Conservation (phyloP, 1,140 invertebrate genomes). For the Muscidifurax raptorellus region DNA sequence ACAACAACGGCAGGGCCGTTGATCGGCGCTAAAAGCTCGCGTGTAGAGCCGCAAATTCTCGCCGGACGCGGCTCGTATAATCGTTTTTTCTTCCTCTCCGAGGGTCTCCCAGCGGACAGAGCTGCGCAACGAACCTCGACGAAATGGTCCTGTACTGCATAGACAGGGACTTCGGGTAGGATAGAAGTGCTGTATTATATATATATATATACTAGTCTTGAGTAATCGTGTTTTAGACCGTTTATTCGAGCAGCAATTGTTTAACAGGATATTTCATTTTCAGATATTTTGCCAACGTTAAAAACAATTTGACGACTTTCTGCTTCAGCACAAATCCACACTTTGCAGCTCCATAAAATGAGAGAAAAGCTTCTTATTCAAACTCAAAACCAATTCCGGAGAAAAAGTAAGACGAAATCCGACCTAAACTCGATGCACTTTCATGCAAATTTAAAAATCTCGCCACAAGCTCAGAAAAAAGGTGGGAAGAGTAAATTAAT, state of each 20-base stretch:
- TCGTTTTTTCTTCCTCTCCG: background rate
- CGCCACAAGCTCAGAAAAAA: background rate
- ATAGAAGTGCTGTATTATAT: background rate
- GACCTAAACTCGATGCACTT: background rate
- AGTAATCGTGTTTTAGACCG: no score
- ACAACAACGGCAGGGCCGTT: background rate
- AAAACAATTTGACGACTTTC: background rate
- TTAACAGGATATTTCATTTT: no score
- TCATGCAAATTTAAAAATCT: conserved; percentile 12
- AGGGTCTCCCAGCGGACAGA: background rate
- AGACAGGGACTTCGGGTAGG: no score
- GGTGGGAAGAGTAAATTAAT: background rate
- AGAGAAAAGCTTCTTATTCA: background rate
- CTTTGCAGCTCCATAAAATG: background rate
- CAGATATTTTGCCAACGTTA: no score
- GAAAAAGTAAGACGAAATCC: background rate
- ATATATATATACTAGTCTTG: no score
- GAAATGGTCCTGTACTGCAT: background rate
- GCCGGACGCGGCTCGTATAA: background rate
- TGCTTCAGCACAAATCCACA: background rate
- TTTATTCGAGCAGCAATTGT: no score
- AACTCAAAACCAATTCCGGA: background rate
- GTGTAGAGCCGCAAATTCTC: background rate
- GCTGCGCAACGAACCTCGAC: background rate
- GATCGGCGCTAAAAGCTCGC: background rate